Evolutionary conservation across 37 sponge, comb jelly and placozoan species (phyloP).

Genomic region (Halisarca cf. caerulea): DNA sequence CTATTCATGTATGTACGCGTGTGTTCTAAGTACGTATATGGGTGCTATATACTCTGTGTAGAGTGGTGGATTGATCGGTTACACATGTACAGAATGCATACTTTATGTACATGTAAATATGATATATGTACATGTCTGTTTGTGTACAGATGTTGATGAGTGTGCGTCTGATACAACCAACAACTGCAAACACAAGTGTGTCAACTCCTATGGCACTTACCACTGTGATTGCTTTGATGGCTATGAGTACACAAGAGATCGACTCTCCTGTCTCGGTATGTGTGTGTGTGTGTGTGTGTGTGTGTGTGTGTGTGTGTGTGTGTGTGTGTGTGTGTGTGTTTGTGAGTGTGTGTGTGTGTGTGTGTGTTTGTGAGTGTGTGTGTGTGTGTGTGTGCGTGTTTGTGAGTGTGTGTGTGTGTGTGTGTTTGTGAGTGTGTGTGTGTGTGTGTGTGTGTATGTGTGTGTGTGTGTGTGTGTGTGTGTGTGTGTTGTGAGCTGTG

Average conservation of each 20-base stretch:
- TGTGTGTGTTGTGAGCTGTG: too few relatives aligned
- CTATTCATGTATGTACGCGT: too few relatives aligned
- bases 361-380: too few relatives aligned
- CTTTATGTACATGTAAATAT: background rate
- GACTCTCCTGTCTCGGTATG: constrained; percentile 14
- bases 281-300: background rate
- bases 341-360: background rate
- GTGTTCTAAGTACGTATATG: too few relatives aligned
- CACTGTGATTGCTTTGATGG: background rate
- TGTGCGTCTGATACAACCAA: background rate
- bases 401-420: background rate
- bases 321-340: background rate
- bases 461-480: too few relatives aligned
- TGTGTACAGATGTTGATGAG: constrained; percentile 20
- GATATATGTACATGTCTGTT: too few relatives aligned
- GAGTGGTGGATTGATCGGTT: too few relatives aligned
- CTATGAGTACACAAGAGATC: background rate
- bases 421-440: background rate
- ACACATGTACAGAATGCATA: background rate
- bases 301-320: background rate
- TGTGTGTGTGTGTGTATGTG: background rate
- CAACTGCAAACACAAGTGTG: background rate
- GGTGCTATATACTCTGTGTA: too few relatives aligned
- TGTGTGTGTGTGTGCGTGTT: background rate
- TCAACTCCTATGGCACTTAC: background rate